phyloP scores from a whole-genome alignment of 35 echinoderm and acorn worm genomes.

The Hemicentrotus pulcherrimus region DNA sequence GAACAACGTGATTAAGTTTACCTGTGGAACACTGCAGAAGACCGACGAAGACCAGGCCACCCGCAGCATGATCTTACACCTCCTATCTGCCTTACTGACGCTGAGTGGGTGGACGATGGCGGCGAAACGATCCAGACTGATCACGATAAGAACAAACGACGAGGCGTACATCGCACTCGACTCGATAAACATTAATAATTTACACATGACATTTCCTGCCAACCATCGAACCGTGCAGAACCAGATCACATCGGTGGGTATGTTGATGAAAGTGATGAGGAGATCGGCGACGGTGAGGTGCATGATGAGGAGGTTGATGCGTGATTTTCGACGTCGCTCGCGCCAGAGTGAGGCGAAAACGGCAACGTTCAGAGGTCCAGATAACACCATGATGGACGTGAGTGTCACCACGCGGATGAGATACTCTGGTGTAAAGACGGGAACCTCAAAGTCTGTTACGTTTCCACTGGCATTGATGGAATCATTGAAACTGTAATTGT shows the following conservation, averaged over 20 bases:
- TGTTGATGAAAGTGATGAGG: constrained; percentile 72
- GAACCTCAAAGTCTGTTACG: not conserved
- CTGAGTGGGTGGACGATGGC: constrained; percentile 85
- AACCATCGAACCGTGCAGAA: constrained; percentile 58
- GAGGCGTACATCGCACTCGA: constrained; percentile 63
- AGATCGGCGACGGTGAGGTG: constrained; percentile 74
- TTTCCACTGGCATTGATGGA: constrained; percentile 30
- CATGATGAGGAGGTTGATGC: constrained; percentile 80
- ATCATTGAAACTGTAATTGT: not conserved
- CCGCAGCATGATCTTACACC: constrained; percentile 87
- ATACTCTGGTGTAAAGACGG: constrained; percentile 44
- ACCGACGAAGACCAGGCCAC: constrained; percentile 74
- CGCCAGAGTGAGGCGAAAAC: constrained; percentile 59
- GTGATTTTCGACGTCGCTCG: constrained; percentile 61
- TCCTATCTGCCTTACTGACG: constrained; percentile 71
- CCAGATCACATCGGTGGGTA: constrained; percentile 66
- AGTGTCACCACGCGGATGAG: constrained; percentile 34
- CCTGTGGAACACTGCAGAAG: constrained; percentile 76
- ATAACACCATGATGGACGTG: constrained; percentile 56
- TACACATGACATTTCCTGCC: constrained; percentile 71
- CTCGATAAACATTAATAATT: constrained; percentile 67
- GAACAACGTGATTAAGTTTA: not conserved
- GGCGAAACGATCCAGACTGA: constrained; percentile 89
- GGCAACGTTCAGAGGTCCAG: constrained; percentile 50
- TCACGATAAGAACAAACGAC: constrained; percentile 84